Base-by-base conservation (phyloP, 2,113 vertebrate genomes). In the Lepisosteus oculatus region DNA sequence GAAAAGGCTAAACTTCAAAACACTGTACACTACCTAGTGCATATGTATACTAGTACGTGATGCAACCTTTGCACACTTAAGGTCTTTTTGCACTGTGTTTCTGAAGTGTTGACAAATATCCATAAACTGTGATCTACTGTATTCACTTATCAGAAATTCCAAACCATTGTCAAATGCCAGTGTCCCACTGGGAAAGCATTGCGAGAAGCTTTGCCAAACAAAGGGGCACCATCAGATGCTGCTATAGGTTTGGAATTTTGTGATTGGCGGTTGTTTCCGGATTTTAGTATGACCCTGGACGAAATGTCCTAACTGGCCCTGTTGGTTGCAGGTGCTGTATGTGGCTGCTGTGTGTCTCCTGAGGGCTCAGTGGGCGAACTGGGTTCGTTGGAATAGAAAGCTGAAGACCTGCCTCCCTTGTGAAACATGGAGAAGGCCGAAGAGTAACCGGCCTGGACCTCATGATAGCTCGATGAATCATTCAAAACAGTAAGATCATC, bases 271-370 rank as follows among this genome's bases (percentile, higher is more conserved):
- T 9, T 51, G 47, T 51, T 1, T 51, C 12, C 56, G 17, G 17
- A 59, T 12, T 59, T 6, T 14, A 3, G 14, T 3, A 59, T 8
- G 14, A 13, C 12, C 3, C 7, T 4, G 14, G 56, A 12, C 14
- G 2, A 3, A 59, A 6, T 59, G 56, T 14, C 4, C 56, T 59
- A 12, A 57, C 7, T 43, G 2, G 4, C 43, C 7, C 5, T 15
- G 8, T 9, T n/a, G 65, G 4, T 70, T 59, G 57, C 69, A 70
- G 69, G 59, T 42, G 11, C 43, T 61, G 56, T 44, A 9, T 13
- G 41, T 14, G 12, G 29, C 55, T 62, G 43, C 43, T 43, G 41
- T 14, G 6, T 45, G 12, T 55, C 45, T 13, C 4, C 65, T 43
- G 57, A 43, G 15, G 0, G 6, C 59, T 6, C 57, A 62, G 56